These are phyloP conservation scores for Haliclona indistincta DNA, from an alignment of 37 sponge, comb jelly and placozoan genomes.

Conservation along the genomic window DNA sequence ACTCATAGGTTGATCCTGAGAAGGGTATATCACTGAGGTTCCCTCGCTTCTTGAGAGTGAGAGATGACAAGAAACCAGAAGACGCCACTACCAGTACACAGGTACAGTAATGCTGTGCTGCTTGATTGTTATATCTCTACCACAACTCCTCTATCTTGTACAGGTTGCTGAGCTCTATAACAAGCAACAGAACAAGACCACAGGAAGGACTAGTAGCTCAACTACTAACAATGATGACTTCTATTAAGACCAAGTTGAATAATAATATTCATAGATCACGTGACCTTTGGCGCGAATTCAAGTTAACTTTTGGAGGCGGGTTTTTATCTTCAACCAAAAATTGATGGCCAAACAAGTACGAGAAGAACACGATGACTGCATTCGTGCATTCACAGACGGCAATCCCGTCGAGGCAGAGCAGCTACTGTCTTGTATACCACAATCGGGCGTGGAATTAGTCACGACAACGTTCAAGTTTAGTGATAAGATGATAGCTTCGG, in stretches of 20 bases:
- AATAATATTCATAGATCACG: too few relatives aligned
- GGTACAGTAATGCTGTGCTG: conserved; percentile 14
- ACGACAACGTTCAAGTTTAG: too few relatives aligned
- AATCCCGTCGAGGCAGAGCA: too few relatives aligned
- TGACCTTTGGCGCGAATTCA: too few relatives aligned
- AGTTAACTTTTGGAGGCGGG: too few relatives aligned
- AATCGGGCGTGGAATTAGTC: too few relatives aligned
- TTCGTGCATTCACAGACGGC: too few relatives aligned
- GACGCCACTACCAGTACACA: conserved; percentile 90
- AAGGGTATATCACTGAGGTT: conserved; percentile 97
- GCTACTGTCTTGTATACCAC: too few relatives aligned
- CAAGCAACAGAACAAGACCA: conserved; percentile 74
- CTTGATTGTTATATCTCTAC: neutral
- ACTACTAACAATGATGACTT: conserved; percentile 60
- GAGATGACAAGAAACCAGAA: conserved; percentile 96
- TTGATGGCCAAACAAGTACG: too few relatives aligned
- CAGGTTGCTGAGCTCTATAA: conserved; percentile 85
- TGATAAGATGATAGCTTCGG: too few relatives aligned
- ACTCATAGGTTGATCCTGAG: conserved; percentile 84
- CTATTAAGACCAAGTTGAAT: conserved; percentile 34
- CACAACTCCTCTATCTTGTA: neutral
- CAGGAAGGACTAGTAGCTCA: conserved; percentile 2
- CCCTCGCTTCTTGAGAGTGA: conserved; percentile 91
- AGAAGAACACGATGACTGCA: too few relatives aligned
- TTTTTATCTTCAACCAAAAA: too few relatives aligned